phyloP scores from a whole-genome alignment of 2,888 invertebrate species.

The Leptopilina myrica region DNA sequence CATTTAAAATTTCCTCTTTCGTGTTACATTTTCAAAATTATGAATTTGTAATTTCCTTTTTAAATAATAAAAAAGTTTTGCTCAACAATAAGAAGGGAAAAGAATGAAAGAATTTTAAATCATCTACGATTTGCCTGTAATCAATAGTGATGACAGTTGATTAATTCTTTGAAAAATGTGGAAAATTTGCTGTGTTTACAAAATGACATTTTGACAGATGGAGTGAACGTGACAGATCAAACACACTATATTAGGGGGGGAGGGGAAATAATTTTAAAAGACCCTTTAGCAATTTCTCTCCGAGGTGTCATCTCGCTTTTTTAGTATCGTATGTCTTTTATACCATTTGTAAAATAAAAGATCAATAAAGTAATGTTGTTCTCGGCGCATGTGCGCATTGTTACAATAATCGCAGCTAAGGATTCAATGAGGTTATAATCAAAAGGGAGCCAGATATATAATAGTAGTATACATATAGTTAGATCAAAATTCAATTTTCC shows the following conservation, averaged over 20 bases:
- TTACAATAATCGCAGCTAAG: conserved; percentile 27
- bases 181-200: neutral
- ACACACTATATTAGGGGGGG: neutral
- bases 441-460: conserved; percentile 15
- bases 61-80: neutral
- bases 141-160: neutral
- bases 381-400: conserved; percentile 62
- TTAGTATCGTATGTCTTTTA: conserved; percentile 9
- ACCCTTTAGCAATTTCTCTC: neutral
- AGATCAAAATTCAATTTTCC: conserved; percentile 11
- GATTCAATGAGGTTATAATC: conserved; percentile 60
- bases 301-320: conserved; percentile 10
- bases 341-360: conserved; percentile 43
- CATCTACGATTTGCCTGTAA: neutral
- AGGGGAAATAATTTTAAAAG: neutral
- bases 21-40: neutral
- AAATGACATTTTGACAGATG: conserved; percentile 13
- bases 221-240: neutral
- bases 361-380: conserved; percentile 62
- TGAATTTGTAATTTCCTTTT: neutral
- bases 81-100: neutral
- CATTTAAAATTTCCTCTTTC: neutral
- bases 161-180: neutral
- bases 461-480: conserved; percentile 6
- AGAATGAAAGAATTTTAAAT: neutral